phyloP scores from a whole-genome alignment of 2,113 vertebrate genomes.

The Hemicordylus capensis region DNA sequence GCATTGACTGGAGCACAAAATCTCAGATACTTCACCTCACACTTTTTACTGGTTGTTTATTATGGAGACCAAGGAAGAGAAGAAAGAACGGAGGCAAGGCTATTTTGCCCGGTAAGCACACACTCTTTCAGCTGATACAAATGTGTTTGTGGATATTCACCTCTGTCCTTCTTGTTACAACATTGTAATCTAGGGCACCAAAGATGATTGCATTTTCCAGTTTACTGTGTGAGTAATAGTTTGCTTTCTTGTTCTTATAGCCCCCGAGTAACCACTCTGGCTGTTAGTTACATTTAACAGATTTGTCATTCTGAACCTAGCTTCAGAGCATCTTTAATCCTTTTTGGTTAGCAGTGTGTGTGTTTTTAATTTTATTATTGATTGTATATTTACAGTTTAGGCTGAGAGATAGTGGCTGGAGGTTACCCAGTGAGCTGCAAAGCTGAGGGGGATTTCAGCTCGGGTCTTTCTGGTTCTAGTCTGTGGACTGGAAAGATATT shows the following conservation, averaged over 20 bases:
- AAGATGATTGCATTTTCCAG: conserved; percentile 16
- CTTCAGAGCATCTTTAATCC: conserved; percentile 11
- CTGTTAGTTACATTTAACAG: not conserved
- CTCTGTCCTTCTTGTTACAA: conserved; percentile 27
- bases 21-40: conserved; percentile 46
- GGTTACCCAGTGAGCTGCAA: too few relatives aligned
- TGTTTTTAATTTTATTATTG: too few relatives aligned
- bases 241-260: not conserved
- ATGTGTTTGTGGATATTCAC: conserved; percentile 2
- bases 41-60: conserved; percentile 31
- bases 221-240: not conserved
- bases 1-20: conserved; percentile 51
- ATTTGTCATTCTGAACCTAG: fast-evolving
- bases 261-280: not conserved
- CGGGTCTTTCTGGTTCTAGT: too few relatives aligned
- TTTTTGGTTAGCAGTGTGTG: not conserved
- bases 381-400: too few relatives aligned
- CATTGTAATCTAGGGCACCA: not conserved
- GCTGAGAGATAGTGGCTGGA: too few relatives aligned
- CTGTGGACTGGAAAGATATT: too few relatives aligned
- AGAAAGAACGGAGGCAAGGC: conserved; percentile 82
- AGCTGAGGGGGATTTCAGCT: too few relatives aligned
- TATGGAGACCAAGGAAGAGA: conserved; percentile 84
- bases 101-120: conserved; percentile 82
- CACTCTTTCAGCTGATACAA: conserved; percentile 32